Percentiles rank a stretch among this genome's conserved stretches.
Evolutionary conservation across 2,797 vertebrate genomes (phyloP).

Genomic region (Danio jaintianensis): DNA sequence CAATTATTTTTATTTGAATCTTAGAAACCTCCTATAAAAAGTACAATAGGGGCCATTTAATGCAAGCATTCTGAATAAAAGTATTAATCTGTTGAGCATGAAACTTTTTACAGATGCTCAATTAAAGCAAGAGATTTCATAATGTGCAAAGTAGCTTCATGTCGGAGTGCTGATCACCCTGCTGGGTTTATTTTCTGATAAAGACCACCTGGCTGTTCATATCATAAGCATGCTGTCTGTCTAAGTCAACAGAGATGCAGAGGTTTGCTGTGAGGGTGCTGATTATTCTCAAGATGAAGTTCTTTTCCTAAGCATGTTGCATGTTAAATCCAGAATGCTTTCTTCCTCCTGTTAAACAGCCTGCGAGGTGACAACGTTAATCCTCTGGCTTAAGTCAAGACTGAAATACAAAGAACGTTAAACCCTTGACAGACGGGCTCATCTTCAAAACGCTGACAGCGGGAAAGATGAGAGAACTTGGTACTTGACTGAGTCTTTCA

Average conservation of each 20-base stretch:
- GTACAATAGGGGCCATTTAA: not conserved
- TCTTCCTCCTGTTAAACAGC: conserved; percentile 40
- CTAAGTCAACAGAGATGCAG: not conserved
- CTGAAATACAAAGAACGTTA: conserved; percentile 52
- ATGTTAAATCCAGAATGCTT: conserved; percentile 32
- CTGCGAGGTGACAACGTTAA: conserved; percentile 57
- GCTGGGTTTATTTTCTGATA: not conserved
- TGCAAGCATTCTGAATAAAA: not conserved
- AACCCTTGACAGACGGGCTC: conserved; percentile 46
- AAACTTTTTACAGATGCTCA: not conserved
- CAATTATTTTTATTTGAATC: too few relatives aligned
- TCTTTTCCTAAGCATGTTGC: conserved; percentile 33
- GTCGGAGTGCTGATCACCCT: not conserved
- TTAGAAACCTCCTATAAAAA: too few relatives aligned
- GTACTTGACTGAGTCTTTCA: not conserved
- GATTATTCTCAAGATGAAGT: conserved; percentile 19
- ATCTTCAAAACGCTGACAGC: conserved; percentile 53
- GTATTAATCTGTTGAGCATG: not conserved
- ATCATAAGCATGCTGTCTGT: conserved; percentile 10
- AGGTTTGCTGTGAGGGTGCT: not conserved
- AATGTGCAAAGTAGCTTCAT: not conserved
- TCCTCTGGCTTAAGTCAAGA: conserved; percentile 60
- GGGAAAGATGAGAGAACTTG: conserved; percentile 7
- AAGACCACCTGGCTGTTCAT: not conserved
- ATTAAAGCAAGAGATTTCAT: not conserved